Evolutionary conservation across 2,797 vertebrate species (phyloP).

Genomic region (Bovichtus diacanthus): DNA sequence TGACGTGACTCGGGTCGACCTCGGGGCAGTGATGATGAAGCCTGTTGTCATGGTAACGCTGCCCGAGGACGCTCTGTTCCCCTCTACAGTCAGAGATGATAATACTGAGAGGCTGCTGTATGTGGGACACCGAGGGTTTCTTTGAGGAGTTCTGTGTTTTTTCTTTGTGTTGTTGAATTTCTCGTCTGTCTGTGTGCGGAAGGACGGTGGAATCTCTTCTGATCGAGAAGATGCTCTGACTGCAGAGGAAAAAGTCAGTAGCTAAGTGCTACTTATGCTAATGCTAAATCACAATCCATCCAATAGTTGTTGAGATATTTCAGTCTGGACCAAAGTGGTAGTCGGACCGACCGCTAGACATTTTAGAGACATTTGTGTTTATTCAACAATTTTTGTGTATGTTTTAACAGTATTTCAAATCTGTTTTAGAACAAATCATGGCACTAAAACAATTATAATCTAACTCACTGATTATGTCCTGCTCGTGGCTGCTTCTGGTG

Average conservation of each 20-base stretch:
- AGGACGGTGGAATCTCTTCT: too few relatives aligned
- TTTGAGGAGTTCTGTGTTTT: neutral
- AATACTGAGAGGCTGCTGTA: slow-evolving; percentile 20
- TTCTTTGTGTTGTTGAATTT: neutral
- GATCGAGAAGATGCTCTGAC: too few relatives aligned
- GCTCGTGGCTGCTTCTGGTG: too few relatives aligned
- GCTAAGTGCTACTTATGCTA: neutral
- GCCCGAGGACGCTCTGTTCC: slow-evolving; percentile 32
- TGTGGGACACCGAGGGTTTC: slow-evolving; percentile 33
- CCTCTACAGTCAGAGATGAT: slow-evolving; percentile 30
- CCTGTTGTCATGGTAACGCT: slow-evolving; percentile 36
- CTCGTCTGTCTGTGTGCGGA: too few relatives aligned
- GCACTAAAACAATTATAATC: neutral
- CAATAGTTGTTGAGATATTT: neutral
- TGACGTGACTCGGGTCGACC: slow-evolving; percentile 15
- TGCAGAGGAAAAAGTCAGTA: neutral
- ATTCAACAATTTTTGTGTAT: neutral
- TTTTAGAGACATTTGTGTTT: neutral
- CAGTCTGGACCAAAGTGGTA: too few relatives aligned
- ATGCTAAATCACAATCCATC: neutral
- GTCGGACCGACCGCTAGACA: neutral
- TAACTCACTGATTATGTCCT: neutral
- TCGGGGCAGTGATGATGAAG: slow-evolving; percentile 34
- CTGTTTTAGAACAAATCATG: neutral
- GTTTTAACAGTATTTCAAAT: neutral